Evolutionary conservation across 2,797 vertebrate species (phyloP).

Genomic region (Pogonophryne albipinna): DNA sequence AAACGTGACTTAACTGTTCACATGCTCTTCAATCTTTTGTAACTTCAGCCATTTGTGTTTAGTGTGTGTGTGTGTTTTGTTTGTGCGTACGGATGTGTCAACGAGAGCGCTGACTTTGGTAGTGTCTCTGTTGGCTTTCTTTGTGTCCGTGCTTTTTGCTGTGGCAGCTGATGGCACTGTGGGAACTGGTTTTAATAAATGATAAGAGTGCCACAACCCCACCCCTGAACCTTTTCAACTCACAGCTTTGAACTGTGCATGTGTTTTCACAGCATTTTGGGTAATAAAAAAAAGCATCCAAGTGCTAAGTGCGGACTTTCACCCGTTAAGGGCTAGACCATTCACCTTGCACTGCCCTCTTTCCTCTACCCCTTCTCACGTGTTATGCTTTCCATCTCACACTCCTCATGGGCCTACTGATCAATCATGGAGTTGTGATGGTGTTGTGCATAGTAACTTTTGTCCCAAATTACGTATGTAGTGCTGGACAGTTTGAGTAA

Average conservation of each 20-base stretch:
- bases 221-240: slow-evolving; percentile 25
- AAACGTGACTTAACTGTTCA: slow-evolving; percentile 42
- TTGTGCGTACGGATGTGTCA: slow-evolving; percentile 26
- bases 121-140: slow-evolving; percentile 51
- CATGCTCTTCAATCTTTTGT: slow-evolving; percentile 74
- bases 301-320: slow-evolving; percentile 53
- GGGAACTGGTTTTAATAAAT: slow-evolving; percentile 48
- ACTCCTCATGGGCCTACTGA: slow-evolving; percentile 73
- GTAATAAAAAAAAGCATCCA: slow-evolving; percentile 38
- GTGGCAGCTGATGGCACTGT: slow-evolving; percentile 64
- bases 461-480: slow-evolving; percentile 76
- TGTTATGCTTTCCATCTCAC: slow-evolving; percentile 50
- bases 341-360: slow-evolving; percentile 66
- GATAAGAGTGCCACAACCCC: slow-evolving; percentile 28
- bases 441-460: slow-evolving; percentile 53
- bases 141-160: slow-evolving; percentile 65
- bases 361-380: slow-evolving; percentile 16
- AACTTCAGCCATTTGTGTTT: slow-evolving; percentile 57
- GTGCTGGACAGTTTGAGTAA: slow-evolving; percentile 67
- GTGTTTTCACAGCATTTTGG: slow-evolving; percentile 51
- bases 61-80: slow-evolving; percentile 15
- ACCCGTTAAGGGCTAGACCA: slow-evolving; percentile 77
- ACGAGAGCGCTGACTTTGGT: slow-evolving; percentile 59
- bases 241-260: slow-evolving; percentile 66
- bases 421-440: slow-evolving; percentile 69